Base-by-base conservation (phyloP, 64 coral and sea anemone species). In the Stichodactyla helianthus region DNA sequence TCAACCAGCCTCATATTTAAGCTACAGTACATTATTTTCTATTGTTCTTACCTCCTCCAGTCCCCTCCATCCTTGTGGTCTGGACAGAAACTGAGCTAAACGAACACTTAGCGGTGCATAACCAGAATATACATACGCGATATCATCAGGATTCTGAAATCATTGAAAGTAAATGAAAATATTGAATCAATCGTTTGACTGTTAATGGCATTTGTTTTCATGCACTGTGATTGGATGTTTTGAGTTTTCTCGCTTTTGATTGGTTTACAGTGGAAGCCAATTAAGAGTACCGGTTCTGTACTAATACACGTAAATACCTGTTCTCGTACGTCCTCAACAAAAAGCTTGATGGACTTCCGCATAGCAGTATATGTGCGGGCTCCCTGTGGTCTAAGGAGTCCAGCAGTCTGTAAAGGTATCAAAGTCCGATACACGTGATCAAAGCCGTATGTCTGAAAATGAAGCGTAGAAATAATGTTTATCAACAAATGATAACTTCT, bases 41-140 rank as follows among this genome's bases (percentile, higher is more conserved):
- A 17, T 63, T 15, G 17, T 27, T 23, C 8, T 84, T 81, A 99
- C 97, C 90, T 99, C 97, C 93, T 99, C 97, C n/a, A 99, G 88
- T 58, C 97, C 97, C 22, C 97, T 90, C 97, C 97, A 99, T 50
- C 97, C 97, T 76, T 94, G 93, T 18, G 97, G 97, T 77, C 97
- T 89, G 15, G 97, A 89, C 55, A 94, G 82, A 53, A 95, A 94
- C 82, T 99, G 97, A 51, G 97, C 97, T n/a, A 99, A 59, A 77
- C 97, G 93, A 20, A 99, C 90, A 59, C 93, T 99, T 4, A 99
- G 82, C 17, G 97, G 97, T 26, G 97, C 97, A 52, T 99, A 99
- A 59, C 97, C 97, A 59, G 97, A 99, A 82, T 92, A 99, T 19
- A 94, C 93, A 79, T 94, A 99, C 0, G 97, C 93, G 28, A 99